phyloP scores from a whole-genome alignment of 2,888 invertebrate species.

The Malachius bipustulatus region DNA sequence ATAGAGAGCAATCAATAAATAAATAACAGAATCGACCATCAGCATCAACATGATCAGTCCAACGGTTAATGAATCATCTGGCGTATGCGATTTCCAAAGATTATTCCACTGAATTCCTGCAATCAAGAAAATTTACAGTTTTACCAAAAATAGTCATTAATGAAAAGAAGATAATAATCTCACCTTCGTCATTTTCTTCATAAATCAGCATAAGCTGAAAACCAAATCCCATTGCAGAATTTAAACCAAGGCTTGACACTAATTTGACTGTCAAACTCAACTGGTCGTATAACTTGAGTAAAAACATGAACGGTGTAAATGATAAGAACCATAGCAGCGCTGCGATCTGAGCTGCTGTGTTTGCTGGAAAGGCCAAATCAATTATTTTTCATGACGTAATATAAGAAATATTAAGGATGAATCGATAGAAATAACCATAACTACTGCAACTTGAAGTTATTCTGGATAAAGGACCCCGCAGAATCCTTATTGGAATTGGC shows the following conservation, averaged over 20 bases:
- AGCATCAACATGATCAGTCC: constrained; percentile 63
- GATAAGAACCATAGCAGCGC: constrained; percentile 62
- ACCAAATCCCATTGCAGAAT: constrained; percentile 66
- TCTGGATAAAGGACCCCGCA: no score
- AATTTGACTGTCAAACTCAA: constrained; percentile 47
- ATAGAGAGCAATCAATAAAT: constrained; percentile 68
- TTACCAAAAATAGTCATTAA: background rate
- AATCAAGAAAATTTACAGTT: constrained; percentile 8
- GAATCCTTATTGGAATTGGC: no score
- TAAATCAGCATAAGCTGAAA: constrained; percentile 56
- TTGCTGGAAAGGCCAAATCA: constrained; percentile 56
- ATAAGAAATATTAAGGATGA: no score
- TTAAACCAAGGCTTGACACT: constrained; percentile 51
- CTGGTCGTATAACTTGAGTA: constrained; percentile 47
- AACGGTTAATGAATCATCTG: constrained; percentile 57
- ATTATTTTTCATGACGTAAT: no score
- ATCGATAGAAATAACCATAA: no score
- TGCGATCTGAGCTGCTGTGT: constrained; percentile 58
- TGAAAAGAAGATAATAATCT: constrained; percentile 9
- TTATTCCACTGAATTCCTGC: constrained; percentile 51
- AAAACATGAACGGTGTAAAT: constrained; percentile 56
- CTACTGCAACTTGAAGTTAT: no score
- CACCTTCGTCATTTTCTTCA: constrained; percentile 54
- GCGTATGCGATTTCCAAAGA: constrained; percentile 47
- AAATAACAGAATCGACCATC: constrained; percentile 54